Evolutionary conservation across 30 jellyfish, hydroid and myxozoan genomes (phyloP).

Genomic region (Turritopsis dohrnii): DNA sequence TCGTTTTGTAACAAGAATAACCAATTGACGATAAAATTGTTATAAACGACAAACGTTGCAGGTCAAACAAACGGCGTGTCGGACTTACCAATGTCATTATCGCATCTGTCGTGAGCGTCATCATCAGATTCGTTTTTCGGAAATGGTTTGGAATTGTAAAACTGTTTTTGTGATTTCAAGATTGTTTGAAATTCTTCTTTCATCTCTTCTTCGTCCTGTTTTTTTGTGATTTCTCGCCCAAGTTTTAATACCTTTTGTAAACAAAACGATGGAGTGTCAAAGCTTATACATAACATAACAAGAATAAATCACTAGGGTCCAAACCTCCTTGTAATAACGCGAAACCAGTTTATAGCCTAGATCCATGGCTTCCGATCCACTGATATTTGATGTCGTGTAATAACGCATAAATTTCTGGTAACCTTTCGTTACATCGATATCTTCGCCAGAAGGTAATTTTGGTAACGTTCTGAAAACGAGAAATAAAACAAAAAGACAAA

Average conservation of each 20-base stretch:
- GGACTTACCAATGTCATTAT: conserved; percentile 41
- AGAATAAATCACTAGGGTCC: neutral
- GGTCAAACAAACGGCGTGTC: neutral
- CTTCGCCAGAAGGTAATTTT: conserved; percentile 58
- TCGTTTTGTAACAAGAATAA: neutral
- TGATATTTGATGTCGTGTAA: conserved; percentile 51
- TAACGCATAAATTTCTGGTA: conserved; percentile 54
- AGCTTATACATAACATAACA: neutral
- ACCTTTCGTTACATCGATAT: conserved; percentile 37
- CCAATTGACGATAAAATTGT: neutral
- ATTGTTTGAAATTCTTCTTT: conserved; percentile 45
- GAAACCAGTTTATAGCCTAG: conserved; percentile 42
- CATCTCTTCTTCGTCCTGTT: conserved; percentile 35
- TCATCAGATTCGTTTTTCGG: conserved; percentile 62
- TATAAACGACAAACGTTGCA: too few relatives aligned
- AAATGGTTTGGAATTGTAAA: conserved; percentile 59
- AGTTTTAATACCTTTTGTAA: conserved; percentile 44
- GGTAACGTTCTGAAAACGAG: conserved; percentile 33
- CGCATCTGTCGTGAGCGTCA: conserved; percentile 56
- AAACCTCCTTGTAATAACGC: conserved; percentile 51
- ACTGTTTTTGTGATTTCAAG: conserved; percentile 27
- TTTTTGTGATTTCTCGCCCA: conserved; percentile 45
- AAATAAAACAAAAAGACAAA: neutral
- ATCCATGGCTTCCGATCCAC: conserved; percentile 40
- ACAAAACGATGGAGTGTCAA: neutral